Conservation (phyloP, 2,888 invertebrate genomes). For the Teinopalpus imperialis region DNA sequence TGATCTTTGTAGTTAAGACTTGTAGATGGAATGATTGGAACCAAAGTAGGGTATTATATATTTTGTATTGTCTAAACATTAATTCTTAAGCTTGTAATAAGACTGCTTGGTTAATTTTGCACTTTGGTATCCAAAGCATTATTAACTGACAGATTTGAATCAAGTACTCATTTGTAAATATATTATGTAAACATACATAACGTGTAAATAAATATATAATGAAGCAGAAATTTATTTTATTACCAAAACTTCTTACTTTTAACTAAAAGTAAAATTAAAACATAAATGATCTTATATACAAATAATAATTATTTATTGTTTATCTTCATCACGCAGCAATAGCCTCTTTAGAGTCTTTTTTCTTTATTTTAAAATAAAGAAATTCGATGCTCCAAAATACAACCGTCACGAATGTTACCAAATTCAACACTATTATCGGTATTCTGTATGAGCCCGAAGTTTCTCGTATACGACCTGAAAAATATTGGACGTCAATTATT, state of each 20-base stretch:
- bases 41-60: slow-evolving; percentile 49
- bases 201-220: slow-evolving; percentile 20
- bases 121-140: slow-evolving; percentile 34
- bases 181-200: slow-evolving; percentile 10
- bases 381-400: slow-evolving; percentile 82
- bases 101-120: slow-evolving; percentile 19
- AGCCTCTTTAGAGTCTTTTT: slow-evolving; percentile 37
- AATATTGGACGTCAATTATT: slow-evolving; percentile 2
- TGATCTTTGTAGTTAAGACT: slow-evolving; percentile 39
- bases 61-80: slow-evolving; percentile 24
- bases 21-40: slow-evolving; percentile 36
- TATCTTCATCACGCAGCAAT: slow-evolving; percentile 1
- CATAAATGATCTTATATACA: slow-evolving; percentile 18
- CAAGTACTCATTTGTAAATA: slow-evolving; percentile 26
- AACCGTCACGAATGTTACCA: slow-evolving; percentile 81
- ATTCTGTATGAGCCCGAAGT: slow-evolving; percentile 80
- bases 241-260: slow-evolving; percentile 5
- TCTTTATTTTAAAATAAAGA: slow-evolving; percentile 57
- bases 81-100: slow-evolving; percentile 2
- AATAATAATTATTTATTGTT: slow-evolving; percentile 7
- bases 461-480: slow-evolving; percentile 84
- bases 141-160: slow-evolving; percentile 26
- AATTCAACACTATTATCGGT: slow-evolving; percentile 84
- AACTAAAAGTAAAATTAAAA: too few species aligned
- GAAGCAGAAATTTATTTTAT: slow-evolving; percentile 13